Base-by-base conservation (phyloP, 2,888 invertebrate species). In the Sminthurinus aureus region DNA sequence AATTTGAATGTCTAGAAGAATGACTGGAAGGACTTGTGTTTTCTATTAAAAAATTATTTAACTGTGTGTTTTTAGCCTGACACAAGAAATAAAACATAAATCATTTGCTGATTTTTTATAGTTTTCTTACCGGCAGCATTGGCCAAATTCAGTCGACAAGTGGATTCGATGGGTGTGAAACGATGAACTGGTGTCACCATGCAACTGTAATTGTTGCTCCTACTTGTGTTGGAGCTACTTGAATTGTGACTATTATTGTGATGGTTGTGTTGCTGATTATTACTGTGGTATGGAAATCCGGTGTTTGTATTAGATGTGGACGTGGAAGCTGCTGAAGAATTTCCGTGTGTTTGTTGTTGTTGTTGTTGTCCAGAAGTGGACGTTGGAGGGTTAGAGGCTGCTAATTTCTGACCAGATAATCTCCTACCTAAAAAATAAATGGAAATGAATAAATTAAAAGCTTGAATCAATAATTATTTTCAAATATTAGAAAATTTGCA, bases 161-260 rank as follows among this genome's bases (percentile, higher is more conserved):
- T 24, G 78, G 24, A 78, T 22, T 24, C 78, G 64, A 64, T 78
- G 64, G 64, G 50, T 64, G 13, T 58, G 78, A 64, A 51, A 64
- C 78, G 50, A 20, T 51, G 22, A 6, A n/a, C n/a, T 75, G 50
- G 75, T 75, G 58, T 58, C 58, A 58, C 58, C 12, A 38, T 50
- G 24, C 12, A 50, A 74, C 11, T 52, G 58, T 18, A n/a, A n/a
- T 52, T 51, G 50, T 22, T 52, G 15, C 22, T 4, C 9, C 52
- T 75, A 38, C 38, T 74, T 3, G 13, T n/a, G 3, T 18, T 11
- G 50, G n/a, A 15, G 38, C 75, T 75, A 51, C 75, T 38, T 38
- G 38, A 38, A n/a, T 66, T 66, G 66, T 66, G 66, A n/a, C 15
- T 66, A n/a, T 66, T 1, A 66, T n/a, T n/a, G 8, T 66, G 66